phyloP scores from a whole-genome alignment of 2,888 invertebrate species.

The Microplitis manilae region DNA sequence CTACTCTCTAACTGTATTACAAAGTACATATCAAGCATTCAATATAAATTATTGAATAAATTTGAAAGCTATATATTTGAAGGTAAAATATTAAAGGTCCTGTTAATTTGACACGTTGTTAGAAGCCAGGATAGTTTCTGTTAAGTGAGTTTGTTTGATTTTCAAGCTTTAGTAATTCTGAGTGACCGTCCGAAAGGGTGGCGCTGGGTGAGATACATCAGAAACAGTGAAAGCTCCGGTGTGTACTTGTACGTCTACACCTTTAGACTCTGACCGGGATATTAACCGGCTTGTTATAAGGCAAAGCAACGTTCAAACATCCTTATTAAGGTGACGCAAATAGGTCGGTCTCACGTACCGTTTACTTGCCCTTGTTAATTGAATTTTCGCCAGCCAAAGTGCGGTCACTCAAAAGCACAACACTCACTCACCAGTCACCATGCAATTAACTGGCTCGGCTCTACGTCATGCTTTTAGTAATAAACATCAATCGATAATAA shows the following conservation, averaged over 20 bases:
- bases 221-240: constrained; percentile 28
- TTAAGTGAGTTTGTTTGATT: constrained; percentile 69
- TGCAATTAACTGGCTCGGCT: constrained; percentile 30
- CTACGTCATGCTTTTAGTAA: constrained; percentile 47
- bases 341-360: constrained; percentile 52
- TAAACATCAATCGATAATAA: constrained; percentile 22
- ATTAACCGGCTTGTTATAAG: constrained; percentile 66
- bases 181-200: constrained; percentile 45
- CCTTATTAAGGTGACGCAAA: constrained; percentile 66
- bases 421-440: constrained; percentile 8
- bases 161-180: constrained; percentile 66
- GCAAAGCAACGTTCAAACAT: constrained; percentile 62
- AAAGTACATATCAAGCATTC: background rate
- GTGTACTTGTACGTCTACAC: constrained; percentile 45
- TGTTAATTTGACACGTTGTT: constrained; percentile 1
- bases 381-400: constrained; percentile 61
- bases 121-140: constrained; percentile 52
- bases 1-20: background rate
- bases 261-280: constrained; percentile 53
- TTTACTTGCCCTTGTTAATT: constrained; percentile 58
- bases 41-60: background rate
- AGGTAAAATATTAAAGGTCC: constrained; percentile 9
- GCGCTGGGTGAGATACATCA: constrained; percentile 40
- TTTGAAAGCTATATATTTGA: background rate
- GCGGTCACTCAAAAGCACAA: constrained; percentile 59